Evolutionary conservation across 2,888 invertebrate genomes (phyloP).

Genomic region (Argyresthia albistria): DNA sequence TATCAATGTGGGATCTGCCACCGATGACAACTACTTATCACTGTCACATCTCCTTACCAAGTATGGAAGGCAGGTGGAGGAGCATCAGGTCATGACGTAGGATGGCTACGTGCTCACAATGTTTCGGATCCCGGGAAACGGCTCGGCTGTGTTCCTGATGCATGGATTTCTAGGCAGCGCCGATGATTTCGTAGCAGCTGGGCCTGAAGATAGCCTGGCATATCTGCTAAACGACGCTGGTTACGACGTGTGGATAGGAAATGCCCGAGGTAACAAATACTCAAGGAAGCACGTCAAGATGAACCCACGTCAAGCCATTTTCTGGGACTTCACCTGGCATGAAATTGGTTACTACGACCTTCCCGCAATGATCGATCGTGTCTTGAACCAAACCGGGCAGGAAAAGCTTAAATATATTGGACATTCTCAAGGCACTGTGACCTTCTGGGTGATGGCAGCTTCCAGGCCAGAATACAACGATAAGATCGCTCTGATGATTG

Average conservation of each 20-base stretch:
- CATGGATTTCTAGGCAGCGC: conserved; percentile 45
- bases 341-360: conserved; percentile 84
- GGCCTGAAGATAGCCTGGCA: conserved; percentile 34
- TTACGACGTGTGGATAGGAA: conserved; percentile 86
- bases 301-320: conserved; percentile 43
- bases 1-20: no score
- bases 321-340: conserved; percentile 85
- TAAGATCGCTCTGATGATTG: conserved; percentile 67
- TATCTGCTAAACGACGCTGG: conserved; percentile 72
- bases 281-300: conserved; percentile 63
- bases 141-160: conserved; percentile 40
- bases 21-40: no score
- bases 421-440: conserved; percentile 79
- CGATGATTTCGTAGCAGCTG: conserved; percentile 42
- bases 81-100: conserved; percentile 29
- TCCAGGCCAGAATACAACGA: conserved; percentile 66
- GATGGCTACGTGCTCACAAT: conserved; percentile 38
- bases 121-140: conserved; percentile 36
- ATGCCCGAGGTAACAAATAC: conserved; percentile 82
- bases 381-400: conserved; percentile 54
- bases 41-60: conserved; percentile 22
- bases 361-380: conserved; percentile 84
- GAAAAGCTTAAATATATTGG: conserved; percentile 76
- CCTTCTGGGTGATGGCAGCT: conserved; percentile 71
- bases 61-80: conserved; percentile 34